phyloP scores from a whole-genome alignment of 2,888 invertebrate genomes.

The Pandemis corylana region DNA sequence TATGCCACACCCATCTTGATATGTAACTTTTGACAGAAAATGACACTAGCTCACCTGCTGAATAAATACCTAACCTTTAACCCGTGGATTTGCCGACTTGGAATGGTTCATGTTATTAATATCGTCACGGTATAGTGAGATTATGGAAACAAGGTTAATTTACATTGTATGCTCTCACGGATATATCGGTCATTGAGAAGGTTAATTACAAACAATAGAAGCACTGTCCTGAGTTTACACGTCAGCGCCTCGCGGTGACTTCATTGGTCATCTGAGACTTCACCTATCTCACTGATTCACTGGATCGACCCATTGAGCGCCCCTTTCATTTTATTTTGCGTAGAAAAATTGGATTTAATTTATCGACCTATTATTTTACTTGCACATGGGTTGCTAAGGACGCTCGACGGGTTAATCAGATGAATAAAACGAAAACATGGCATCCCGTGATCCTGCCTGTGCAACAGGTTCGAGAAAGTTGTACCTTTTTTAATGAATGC shows the following conservation, averaged over 20 bases:
- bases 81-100: background rate
- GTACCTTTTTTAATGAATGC: conserved; percentile 7
- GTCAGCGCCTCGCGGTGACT: background rate
- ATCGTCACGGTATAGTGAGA: background rate
- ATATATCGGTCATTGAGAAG: background rate
- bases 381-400: no score
- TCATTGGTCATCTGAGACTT: background rate
- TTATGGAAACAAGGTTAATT: background rate
- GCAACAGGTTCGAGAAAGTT: background rate
- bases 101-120: background rate
- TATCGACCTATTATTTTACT: no score
- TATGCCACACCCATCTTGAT: no score
- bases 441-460: background rate
- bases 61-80: no score
- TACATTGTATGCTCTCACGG: background rate
- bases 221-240: background rate
- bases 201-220: background rate
- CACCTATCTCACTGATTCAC: background rate
- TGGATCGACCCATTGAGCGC: background rate
- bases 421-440: background rate
- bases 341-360: no score
- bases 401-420: background rate
- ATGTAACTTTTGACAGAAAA: no score
- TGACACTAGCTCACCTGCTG: no score
- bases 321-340: no score